These are phyloP conservation scores for Tringa solitaria DNA, from an alignment of 2,113 vertebrate species.

Conservation along the genomic window DNA sequence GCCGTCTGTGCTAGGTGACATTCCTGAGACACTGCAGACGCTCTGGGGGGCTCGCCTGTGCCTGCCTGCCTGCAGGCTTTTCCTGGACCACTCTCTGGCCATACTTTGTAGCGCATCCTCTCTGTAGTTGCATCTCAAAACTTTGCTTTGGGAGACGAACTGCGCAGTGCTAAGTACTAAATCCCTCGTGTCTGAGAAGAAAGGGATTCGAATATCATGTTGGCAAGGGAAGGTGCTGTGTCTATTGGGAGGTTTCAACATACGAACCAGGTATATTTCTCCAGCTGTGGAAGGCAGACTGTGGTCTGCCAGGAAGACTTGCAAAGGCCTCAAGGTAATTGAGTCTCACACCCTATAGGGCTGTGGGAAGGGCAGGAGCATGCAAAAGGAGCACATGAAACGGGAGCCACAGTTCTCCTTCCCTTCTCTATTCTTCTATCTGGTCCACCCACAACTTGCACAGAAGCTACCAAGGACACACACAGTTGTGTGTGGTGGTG, in stretches of 20 bases:
- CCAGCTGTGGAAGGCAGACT: not conserved
- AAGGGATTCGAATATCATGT: not conserved
- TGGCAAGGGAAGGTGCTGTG: not conserved
- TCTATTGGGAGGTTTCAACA: not conserved
- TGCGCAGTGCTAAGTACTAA: not conserved
- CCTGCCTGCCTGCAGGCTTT: not conserved
- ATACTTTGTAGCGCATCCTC: not conserved
- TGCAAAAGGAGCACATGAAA: not conserved
- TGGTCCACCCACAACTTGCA: not conserved
- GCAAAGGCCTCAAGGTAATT: not conserved
- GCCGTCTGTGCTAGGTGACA: not conserved
- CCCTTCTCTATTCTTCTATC: not conserved
- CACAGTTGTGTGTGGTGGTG: too few relatives aligned
- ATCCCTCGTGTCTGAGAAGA: not conserved
- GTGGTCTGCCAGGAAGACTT: not conserved
- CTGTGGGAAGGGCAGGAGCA: not conserved
- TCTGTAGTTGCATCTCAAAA: not conserved
- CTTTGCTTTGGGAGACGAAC: not conserved
- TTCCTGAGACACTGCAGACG: not conserved
- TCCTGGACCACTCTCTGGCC: not conserved
- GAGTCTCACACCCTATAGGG: not conserved
- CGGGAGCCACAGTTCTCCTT: not conserved
- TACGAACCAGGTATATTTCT: not conserved
- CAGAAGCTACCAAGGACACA: not conserved
- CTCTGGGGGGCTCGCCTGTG: rapidly evolving